Conservation (phyloP, 2,888 invertebrate genomes). For the Diarsia brunnea region DNA sequence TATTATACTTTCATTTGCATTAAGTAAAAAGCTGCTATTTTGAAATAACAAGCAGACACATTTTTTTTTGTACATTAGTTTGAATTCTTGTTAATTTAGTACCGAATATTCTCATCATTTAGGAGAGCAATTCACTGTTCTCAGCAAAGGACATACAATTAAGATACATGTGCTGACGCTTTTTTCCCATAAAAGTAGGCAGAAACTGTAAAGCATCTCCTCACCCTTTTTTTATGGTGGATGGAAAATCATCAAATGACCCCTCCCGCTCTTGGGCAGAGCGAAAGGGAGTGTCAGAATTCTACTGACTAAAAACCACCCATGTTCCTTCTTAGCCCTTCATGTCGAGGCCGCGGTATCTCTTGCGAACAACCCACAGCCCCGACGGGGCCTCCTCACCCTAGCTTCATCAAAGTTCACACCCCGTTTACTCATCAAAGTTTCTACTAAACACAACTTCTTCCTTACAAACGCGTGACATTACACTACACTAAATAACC, state of each 20-base stretch:
- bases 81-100: neutral
- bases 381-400: neutral
- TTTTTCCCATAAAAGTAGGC: neutral
- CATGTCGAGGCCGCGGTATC: too few relatives aligned
- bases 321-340: too few relatives aligned
- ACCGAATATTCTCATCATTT: neutral
- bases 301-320: too few relatives aligned
- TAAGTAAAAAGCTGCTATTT: too few relatives aligned
- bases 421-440: neutral
- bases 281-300: too few relatives aligned
- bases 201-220: neutral
- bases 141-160: neutral
- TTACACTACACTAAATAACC: slow-evolving; percentile 45
- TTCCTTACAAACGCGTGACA: neutral
- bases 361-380: too few relatives aligned
- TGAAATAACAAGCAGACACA: too few relatives aligned
- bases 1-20: too few relatives aligned
- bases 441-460: neutral
- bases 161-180: neutral
- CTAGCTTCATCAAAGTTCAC: neutral
- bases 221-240: neutral
- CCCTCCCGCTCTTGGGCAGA: too few relatives aligned
- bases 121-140: neutral
- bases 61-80: too few relatives aligned
- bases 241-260: too few relatives aligned